Evolutionary conservation across 1,140 invertebrate genomes (phyloP).

Genomic region (Helicorthomorpha holstii): DNA sequence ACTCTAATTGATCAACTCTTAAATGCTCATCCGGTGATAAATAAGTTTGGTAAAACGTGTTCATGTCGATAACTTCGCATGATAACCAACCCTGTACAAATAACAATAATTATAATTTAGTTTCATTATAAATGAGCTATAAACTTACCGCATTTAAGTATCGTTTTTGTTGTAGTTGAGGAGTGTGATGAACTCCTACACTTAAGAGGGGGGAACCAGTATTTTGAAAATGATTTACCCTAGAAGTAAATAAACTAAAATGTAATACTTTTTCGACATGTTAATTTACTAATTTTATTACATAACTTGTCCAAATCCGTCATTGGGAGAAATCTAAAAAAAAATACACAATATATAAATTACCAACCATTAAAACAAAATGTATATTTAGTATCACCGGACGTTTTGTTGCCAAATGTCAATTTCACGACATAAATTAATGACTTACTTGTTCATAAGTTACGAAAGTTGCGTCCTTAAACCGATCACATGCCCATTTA

Average conservation of each 20-base stretch:
- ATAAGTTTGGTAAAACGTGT: constrained; percentile 24
- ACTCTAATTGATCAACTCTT: constrained; percentile 26
- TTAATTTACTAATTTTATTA: constrained; percentile 14
- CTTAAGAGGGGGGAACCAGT: constrained; percentile 30
- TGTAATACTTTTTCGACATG: background rate
- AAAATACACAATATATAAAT: background rate
- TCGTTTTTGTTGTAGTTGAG: constrained; percentile 23
- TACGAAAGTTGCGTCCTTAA: constrained; percentile 26
- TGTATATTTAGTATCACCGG: background rate
- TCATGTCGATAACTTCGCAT: constrained; percentile 24
- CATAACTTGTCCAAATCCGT: constrained; percentile 33
- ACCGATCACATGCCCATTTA: constrained; percentile 24
- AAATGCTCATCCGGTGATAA: constrained; percentile 21
- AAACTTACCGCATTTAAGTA: constrained; percentile 24
- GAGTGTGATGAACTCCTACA: constrained; percentile 23
- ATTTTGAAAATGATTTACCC: constrained; percentile 29
- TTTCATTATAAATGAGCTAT: constrained; percentile 3
- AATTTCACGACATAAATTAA: background rate
- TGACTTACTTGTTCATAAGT: constrained; percentile 34
- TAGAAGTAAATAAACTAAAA: constrained; percentile 9
- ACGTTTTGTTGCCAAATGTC: too few relatives aligned
- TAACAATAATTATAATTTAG: constrained; percentile 1
- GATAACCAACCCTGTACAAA: constrained; percentile 28
- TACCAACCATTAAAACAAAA: too few relatives aligned
- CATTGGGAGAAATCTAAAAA: constrained; percentile 12